Evolutionary conservation across 2,113 vertebrate species (phyloP), one percentile per base, ranked within the genome.

Genomic region (Nothocercus julius): DNA sequence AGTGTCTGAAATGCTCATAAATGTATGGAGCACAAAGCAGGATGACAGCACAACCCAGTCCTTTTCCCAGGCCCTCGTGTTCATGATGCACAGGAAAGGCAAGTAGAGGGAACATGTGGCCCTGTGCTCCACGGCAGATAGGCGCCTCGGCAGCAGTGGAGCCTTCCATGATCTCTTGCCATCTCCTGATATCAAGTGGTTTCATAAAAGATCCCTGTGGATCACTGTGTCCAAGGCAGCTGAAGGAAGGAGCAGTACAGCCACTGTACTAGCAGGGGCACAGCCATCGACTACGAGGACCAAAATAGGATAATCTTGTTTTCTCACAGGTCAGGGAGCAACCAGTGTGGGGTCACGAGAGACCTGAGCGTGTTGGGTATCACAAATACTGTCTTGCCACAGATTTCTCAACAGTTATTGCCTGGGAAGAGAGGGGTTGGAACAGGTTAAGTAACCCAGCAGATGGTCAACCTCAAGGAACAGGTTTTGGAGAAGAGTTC

Each of bases 401-500:
- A 45, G 66, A 85, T 84, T 92, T 94, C 90, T 94, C 13, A 1
- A 92, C 74, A 92, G 90, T 67, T 66, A 11, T 69, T 47, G 28
- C 32, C 72, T 80, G 73, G 85, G 54, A 95, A 34, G 28, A 76
- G 27, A 40, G 70, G 58, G 16, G 40, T 90, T 96, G 94, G 88
- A 96, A 54, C 58, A 78, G 32, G 13, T 58, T 95, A 85, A 88
- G 70, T 49, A 92, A 61, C 61, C 17, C 6, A 89, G 36, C 90
- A 96, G 88, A 93, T 96, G 90, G 83, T 36, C 77, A 92, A 5
- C 56, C 87, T 85, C 93, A 83, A 63, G 87, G 64, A 91, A 91
- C 51, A 47, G 42, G 54, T 67, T 91, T 93, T 87, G 72, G 82
- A 94, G 61, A 32, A 84, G n/a, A 82, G 62, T 3, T 2, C 69